Evolutionary conservation across 2,888 invertebrate species (phyloP).

Genomic region (Drosophila anomalata): DNA sequence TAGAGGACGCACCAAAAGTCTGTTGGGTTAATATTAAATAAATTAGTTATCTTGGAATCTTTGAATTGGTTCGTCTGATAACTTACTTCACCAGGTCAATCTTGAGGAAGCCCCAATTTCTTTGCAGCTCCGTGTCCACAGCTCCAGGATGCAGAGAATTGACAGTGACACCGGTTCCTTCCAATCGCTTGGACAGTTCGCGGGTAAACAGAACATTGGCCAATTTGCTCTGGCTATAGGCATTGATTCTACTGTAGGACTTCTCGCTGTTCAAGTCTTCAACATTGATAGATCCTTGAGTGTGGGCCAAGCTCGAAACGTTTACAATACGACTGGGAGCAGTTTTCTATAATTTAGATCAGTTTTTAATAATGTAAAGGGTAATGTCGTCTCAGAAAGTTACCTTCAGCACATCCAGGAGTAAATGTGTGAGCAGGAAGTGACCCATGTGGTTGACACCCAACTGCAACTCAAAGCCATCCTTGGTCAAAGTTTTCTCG

Average conservation of each 20-base stretch:
- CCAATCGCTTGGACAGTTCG: slow-evolving; percentile 87
- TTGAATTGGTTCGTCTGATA: neutral
- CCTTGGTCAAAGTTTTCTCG: slow-evolving; percentile 86
- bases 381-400: neutral
- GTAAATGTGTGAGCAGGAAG: slow-evolving; percentile 77
- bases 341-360: slow-evolving; percentile 81
- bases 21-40: slow-evolving; percentile 44
- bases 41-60: no score
- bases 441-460: slow-evolving; percentile 89
- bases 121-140: slow-evolving; percentile 88
- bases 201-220: slow-evolving; percentile 91
- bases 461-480: slow-evolving; percentile 89
- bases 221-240: slow-evolving; percentile 91
- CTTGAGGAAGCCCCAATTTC: slow-evolving; percentile 41
- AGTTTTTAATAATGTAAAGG: neutral
- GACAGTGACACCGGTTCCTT: slow-evolving; percentile 89
- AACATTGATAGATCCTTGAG: slow-evolving; percentile 83
- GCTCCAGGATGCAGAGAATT: slow-evolving; percentile 94
- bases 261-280: slow-evolving; percentile 90
- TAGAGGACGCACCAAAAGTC: slow-evolving; percentile 44
- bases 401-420: slow-evolving; percentile 86
- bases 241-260: slow-evolving; percentile 84
- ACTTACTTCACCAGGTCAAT: slow-evolving; percentile 49
- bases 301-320: slow-evolving; percentile 86
- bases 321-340: slow-evolving; percentile 86